Percentiles rank a stretch among this genome's conserved stretches.
These are phyloP conservation scores for Hippocampus kuda DNA, from an alignment of 2,797 vertebrate species.

Conservation along the genomic window DNA sequence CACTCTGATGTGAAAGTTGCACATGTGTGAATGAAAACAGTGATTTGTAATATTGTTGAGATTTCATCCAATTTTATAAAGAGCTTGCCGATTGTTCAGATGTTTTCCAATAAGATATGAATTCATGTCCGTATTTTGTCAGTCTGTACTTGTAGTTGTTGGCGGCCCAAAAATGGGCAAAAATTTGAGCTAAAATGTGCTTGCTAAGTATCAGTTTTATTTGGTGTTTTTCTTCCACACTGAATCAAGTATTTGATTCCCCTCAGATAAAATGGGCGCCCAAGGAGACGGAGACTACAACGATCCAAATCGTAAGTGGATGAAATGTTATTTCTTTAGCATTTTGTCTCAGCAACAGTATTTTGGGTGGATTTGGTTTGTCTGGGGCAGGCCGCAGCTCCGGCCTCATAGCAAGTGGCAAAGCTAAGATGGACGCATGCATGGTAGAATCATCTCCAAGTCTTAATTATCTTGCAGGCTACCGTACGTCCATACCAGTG, in stretches of 20 bases:
- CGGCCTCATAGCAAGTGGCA: not conserved
- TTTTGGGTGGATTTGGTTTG: not conserved
- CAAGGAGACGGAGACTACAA: constrained; percentile 7
- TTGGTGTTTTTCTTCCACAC: not conserved
- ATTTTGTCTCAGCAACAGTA: not conserved
- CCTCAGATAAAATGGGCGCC: constrained; percentile 3
- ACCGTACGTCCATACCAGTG: constrained; percentile 1
- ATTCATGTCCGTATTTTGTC: too few species aligned
- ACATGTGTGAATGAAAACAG: too few species aligned
- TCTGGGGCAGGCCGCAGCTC: not conserved
- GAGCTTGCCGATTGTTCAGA: too few species aligned
- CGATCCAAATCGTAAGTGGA: constrained; percentile 8
- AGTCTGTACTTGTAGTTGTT: too few species aligned
- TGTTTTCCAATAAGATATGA: too few species aligned
- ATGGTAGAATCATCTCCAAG: constrained; percentile 3
- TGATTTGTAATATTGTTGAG: too few species aligned
- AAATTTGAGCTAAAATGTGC: too few species aligned
- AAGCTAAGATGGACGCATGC: not conserved
- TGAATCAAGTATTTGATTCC: not conserved
- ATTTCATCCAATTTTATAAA: too few species aligned
- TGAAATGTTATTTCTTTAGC: not conserved
- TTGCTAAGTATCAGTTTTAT: not conserved
- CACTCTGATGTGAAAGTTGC: too few species aligned
- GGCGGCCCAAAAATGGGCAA: too few species aligned
- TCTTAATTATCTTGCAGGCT: constrained; percentile 4